Conservation (phyloP, 2,888 invertebrate genomes). For the Brachypalpus laphriformis region DNA sequence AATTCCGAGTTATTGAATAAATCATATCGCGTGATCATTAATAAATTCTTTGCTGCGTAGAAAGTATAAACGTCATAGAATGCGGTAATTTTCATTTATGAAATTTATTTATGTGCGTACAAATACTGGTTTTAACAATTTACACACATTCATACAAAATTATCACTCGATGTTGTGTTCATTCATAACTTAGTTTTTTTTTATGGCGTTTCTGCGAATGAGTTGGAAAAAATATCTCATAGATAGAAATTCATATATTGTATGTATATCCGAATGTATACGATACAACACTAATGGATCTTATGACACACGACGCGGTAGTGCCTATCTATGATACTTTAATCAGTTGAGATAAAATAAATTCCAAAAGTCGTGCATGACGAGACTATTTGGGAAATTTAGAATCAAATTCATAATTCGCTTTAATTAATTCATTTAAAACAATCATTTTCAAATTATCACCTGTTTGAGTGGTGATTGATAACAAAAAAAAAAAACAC, state of each 20-base stretch:
- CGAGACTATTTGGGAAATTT: background rate
- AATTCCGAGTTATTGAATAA: background rate
- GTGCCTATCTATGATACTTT: background rate
- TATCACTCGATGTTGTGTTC: background rate
- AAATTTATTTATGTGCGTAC: background rate
- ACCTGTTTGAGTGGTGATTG: no score
- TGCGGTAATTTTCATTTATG: background rate
- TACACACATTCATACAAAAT: background rate
- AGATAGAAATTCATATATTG: background rate
- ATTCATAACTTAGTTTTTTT: background rate
- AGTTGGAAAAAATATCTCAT: background rate
- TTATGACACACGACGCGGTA: background rate
- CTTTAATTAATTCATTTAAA: background rate
- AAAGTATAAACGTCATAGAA: background rate
- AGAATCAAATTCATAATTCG: background rate
- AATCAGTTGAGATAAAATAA: background rate
- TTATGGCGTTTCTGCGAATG: background rate
- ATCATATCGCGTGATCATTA: background rate
- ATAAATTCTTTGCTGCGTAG: background rate
- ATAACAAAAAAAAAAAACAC: no score
- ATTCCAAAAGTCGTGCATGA: background rate
- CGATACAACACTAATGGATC: background rate
- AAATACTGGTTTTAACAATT: background rate
- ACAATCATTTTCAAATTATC: no score
- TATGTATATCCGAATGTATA: background rate